Base-by-base conservation (phyloP, 2,113 vertebrate genomes). In the Rhabdornis inornatus region DNA sequence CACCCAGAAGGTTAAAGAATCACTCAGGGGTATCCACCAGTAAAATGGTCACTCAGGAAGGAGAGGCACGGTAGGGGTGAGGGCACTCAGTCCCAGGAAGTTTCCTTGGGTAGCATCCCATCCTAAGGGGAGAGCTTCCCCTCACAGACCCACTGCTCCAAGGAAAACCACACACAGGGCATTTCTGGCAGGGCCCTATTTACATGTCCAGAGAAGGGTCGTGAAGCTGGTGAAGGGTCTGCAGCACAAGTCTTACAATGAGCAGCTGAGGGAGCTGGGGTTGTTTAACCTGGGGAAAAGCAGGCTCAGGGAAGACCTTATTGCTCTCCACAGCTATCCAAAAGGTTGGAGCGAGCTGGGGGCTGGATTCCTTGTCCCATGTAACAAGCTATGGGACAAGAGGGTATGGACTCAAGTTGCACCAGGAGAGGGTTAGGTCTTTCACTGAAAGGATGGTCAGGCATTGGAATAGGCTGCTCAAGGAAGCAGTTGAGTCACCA, bases 1-100 rank as follows among this genome's bases (percentile, higher is more conserved):
- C 13, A 5, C 13, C 23, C 52, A 45, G 30, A 39, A 28, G 3
- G 2, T 52, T 28, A 45, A 82, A 45, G 45, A 53, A 39, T 30
- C 11, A 4, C 7, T 68, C 39, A 11, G n/a, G 33, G 37, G 4
- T n/a, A 59, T n/a, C 19, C 77, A 75, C 33, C 8, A 75, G 45
- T 53, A 45, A 89, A 75, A 75, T 52, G 30, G 24, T 45, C 39
- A 53, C 53, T 45, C 33, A 40, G 60, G 28, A 60, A 45, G 15
- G 7, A 15, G 28, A 20, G 35, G 31, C 2, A 49, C 0, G 0
- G 19, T 31, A 31, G 4, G 19, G 28, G 2, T 44, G 27, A 59
- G 10, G 19, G 15, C 15, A 59, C 19, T 59, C 23, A 37, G 0
- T n/a, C 13, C 30, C 28, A 44, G 16, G 13, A 82, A 59, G 13